Conservation (phyloP, 2,797 vertebrate species). For the Decapterus maruadsi region DNA sequence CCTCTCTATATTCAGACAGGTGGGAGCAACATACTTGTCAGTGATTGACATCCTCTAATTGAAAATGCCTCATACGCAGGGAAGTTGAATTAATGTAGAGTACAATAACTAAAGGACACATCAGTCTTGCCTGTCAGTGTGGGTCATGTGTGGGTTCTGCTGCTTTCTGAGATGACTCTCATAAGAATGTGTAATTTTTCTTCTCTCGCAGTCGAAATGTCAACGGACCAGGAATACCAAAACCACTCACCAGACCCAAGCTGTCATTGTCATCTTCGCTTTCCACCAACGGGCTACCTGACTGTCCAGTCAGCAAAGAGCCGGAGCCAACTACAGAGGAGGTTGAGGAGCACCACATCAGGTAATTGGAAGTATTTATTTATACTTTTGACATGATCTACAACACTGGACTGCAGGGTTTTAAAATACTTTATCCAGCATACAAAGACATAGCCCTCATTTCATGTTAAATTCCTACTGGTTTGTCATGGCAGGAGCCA, state of each 20-base stretch:
- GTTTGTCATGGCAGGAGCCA: background rate
- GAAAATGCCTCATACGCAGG: constrained; percentile 15
- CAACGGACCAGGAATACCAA: constrained; percentile 91
- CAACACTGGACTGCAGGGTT: background rate
- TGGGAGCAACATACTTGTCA: constrained; percentile 55
- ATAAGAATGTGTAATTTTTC: background rate
- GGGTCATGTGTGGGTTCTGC: constrained; percentile 9
- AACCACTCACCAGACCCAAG: constrained; percentile 90
- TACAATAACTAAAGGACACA: constrained; percentile 10
- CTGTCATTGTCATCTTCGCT: constrained; percentile 87
- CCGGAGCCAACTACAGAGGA: constrained; percentile 76
- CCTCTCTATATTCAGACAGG: constrained; percentile 93
- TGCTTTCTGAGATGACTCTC: background rate
- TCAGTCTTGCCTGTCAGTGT: constrained; percentile 26
- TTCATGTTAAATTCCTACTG: background rate
- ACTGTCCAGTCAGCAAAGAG: constrained; percentile 88
- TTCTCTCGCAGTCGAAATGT: constrained; percentile 84
- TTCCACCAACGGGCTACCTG: constrained; percentile 93
- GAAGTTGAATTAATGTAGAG: constrained; percentile 18
- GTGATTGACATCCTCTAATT: constrained; percentile 42
- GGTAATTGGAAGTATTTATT: constrained; percentile 60
- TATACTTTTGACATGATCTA: background rate
- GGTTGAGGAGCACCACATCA: constrained; percentile 81
- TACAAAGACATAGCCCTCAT: background rate
- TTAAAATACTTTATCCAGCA: background rate